Base-by-base conservation (phyloP, 2,113 vertebrate species). In the Tragelaphus buxtoni region DNA sequence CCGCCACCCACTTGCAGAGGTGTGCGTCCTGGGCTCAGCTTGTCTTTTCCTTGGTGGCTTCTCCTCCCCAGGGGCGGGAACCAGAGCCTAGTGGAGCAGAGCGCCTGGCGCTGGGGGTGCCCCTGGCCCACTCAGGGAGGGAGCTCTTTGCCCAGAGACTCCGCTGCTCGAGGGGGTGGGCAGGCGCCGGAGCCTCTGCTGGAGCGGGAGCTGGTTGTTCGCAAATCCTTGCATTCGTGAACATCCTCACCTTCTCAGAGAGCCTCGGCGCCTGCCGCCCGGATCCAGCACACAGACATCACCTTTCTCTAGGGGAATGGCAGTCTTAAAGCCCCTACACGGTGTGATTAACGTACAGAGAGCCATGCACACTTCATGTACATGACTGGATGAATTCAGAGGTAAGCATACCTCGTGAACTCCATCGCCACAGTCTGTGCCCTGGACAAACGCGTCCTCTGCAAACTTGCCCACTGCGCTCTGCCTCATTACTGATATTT, bases 11-110 rank as follows among this genome's bases (percentile, higher is more conserved):
- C 35, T 7, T 17, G 0, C 0, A n/a, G 20, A 1, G 32, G 5
- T 2, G 80, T 2, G 4, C 0, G 0, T 30, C 49, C 24, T 1
- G 18, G n/a, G 87, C 30, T 0, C 2, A 30, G 0, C 17, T 1
- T 22, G 9, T 7, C 51, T 24, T 53, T 81, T 3, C 60, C 20
- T 28, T 1, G 20, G 0, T 1, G 32, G 63, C 47, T 63, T 55
- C 18, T 8, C 12, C 30, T 74, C 24, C 49, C 16, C 0, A 0
- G 28, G 18, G 60, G 35, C 12, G 1, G 20, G 95, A n/a, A 3
- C 58, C 55, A 3, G 93, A 88, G 11, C 30, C 22, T 20, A 0
- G 30, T 2, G 69, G 32, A 24, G 14, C 1, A 0, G 91, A 28
- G 76, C 14, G 22, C 39, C 28, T 0, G 26, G 4, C 1, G 0